Evolutionary conservation across 2,113 vertebrate species (phyloP), one percentile per base, ranked within the genome.

Genomic region (Montifringilla adamsi): DNA sequence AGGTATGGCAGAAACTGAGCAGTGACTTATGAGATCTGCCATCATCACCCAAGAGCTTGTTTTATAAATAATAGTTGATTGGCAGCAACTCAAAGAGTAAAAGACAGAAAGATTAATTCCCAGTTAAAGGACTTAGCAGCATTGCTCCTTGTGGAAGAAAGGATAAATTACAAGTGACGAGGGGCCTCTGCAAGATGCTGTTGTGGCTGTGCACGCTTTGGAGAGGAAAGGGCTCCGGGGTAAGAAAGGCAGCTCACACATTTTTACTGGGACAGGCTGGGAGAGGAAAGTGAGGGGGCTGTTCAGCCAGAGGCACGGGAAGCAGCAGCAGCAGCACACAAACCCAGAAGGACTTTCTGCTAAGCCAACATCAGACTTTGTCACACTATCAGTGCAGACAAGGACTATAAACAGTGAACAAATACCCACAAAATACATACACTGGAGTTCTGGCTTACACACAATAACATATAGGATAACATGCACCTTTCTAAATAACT

Each of bases 61-160:
- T 93, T 88, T 94, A 59, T 79, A 85, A 91, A 64, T 68, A 87
- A 52, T 6, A 78, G 50, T 17, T 82, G 70, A 81, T 53, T 75
- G 76, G 78, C 70, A 87, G 58, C n/a, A 76, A 39, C 43, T 83
- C 67, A 55, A 62, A 84, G 49, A 21, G 43, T 59, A 89, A 64
- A 33, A 82, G 80, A 72, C 39, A 44, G 52, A 68, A 76, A 89
- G 78, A 82, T 69, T 84, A 91, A 85, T 59, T 12, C 13, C 23
- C 81, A 39, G 46, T 43, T 84, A 73, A 60, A 87, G 43, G 37
- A 69, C 17, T 69, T 55, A 56, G 37, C 58, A 72, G 73, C 1
- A 0, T 19, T 30, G 58, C 53, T 81, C 78, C 59, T 59, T 30
- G 46, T 50, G 53, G 68, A 84, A 90, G 84, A 64, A 72, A 76